Base-by-base conservation (phyloP, 2,888 invertebrate genomes). In the Diarsia mendica region DNA sequence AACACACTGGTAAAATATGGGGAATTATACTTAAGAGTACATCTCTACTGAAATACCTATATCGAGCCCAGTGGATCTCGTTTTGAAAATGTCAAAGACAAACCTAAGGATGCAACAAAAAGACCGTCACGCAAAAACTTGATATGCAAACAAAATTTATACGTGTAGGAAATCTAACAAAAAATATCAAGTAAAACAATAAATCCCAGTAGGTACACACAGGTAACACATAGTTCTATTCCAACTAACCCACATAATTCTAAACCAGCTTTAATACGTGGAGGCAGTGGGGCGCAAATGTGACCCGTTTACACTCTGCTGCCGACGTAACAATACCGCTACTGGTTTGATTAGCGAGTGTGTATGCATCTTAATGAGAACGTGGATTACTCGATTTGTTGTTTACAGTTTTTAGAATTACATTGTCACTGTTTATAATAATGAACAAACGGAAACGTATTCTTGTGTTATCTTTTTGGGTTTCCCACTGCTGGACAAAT, bases 221-320 rank as follows among this genome's bases (percentile, higher is more conserved):
- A 63, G n/a, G 28, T 60, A 70, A 63, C 51, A 23, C 9, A 33
- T 13, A 58, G 51, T 78, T 39, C 20, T 44, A 58, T 63, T 44
- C 63, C 13, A 63, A 67, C 46, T 67, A 80, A 48, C 79, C 72
- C 49, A 72, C 69, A 82, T 77, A 64, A 67, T 53, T 77, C 48
- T 64, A 81, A 72, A 77, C 72, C 73, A 60, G 79, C 48, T 73
- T 78, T 60, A 82, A 61, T 71, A 78, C 60, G 33, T 28, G 63
- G 39, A 67, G 61, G 64, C 79, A 79, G 61, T 83, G 86, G 74
- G 64, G 75, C 69, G 86, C 77, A 75, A 86, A 84, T 80, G 74
- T 81, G 87, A 80, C 84, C 84, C 72, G 76, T 83, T 87, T 88
- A 75, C 87, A 85, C 82, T 79, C 82, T 61, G 65, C 74, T 82